Evolutionary conservation across 2,797 vertebrate genomes (phyloP).

Genomic region (Acrossocheilus wenchowensis): DNA sequence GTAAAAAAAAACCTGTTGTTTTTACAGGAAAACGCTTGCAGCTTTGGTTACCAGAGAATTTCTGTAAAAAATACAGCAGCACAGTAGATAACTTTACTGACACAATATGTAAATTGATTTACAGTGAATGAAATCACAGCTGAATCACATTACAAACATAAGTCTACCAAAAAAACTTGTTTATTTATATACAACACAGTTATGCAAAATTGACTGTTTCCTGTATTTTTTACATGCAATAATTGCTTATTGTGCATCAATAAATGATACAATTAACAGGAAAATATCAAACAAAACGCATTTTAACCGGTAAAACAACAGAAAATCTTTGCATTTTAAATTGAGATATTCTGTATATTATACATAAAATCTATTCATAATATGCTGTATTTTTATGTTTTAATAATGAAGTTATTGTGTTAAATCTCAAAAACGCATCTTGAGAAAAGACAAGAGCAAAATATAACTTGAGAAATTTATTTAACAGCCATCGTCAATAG

Average conservation of each 20-base stretch:
- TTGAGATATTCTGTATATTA: slow-evolving; percentile 41
- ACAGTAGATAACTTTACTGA: slow-evolving; percentile 29
- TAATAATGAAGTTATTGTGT: slow-evolving; percentile 7
- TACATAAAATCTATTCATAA: slow-evolving; percentile 20
- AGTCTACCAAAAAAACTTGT: slow-evolving; percentile 9
- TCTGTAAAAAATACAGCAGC: slow-evolving; percentile 49
- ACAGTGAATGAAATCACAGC: slow-evolving; percentile 42
- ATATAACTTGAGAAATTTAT: slow-evolving; percentile 15
- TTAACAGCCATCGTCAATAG: background rate
- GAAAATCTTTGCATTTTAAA: slow-evolving; percentile 51
- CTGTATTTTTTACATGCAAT: slow-evolving; percentile 43
- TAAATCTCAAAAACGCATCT: slow-evolving; percentile 35
- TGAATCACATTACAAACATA: slow-evolving; percentile 25
- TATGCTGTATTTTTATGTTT: slow-evolving; percentile 9
- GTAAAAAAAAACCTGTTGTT: slow-evolving; percentile 47
- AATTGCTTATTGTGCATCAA: slow-evolving; percentile 45
- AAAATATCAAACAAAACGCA: slow-evolving; percentile 25
- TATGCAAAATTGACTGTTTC: slow-evolving; percentile 9
- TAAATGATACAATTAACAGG: slow-evolving; percentile 45
- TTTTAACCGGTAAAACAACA: slow-evolving; percentile 34
- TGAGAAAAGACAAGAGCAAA: slow-evolving; percentile 35
- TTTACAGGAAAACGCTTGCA: slow-evolving; percentile 52
- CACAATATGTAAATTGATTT: slow-evolving; percentile 44
- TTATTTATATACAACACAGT: background rate
- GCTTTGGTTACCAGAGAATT: slow-evolving; percentile 51